phyloP scores from a whole-genome alignment of 2,113 vertebrate genomes.

The Progne subis region DNA sequence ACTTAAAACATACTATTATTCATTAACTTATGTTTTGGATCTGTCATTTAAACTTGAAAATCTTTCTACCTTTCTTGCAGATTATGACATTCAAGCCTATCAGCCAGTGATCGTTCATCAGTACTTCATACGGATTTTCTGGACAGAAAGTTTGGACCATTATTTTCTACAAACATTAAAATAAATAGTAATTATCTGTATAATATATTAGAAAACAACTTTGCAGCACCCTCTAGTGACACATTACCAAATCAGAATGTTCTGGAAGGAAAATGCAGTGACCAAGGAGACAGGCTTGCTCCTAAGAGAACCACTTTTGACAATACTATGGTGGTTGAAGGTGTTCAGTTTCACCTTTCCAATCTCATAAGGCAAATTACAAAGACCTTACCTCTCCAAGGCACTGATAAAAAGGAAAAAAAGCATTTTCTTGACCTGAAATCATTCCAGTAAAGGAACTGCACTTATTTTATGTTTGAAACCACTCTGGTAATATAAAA shows the following conservation, averaged over 20 bases:
- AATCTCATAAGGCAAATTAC: neutral
- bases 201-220: neutral
- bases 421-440: neutral
- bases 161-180: neutral
- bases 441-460: neutral
- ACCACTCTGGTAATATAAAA: neutral
- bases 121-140: neutral
- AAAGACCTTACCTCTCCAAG: neutral
- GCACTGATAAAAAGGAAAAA: neutral
- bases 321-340: neutral
- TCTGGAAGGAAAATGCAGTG: constrained; percentile 25
- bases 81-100: neutral
- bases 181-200: neutral
- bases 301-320: neutral
- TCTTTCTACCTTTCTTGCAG: neutral
- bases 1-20: neutral
- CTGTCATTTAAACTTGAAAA: neutral
- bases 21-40: neutral
- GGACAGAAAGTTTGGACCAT: neutral
- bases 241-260: neutral
- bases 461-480: neutral
- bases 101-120: neutral
- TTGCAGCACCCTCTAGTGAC: constrained; percentile 13
- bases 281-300: neutral
- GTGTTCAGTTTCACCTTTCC: neutral